Evolutionary conservation across 2,113 vertebrate species (phyloP).

Genomic region (Charadrius vociferus): DNA sequence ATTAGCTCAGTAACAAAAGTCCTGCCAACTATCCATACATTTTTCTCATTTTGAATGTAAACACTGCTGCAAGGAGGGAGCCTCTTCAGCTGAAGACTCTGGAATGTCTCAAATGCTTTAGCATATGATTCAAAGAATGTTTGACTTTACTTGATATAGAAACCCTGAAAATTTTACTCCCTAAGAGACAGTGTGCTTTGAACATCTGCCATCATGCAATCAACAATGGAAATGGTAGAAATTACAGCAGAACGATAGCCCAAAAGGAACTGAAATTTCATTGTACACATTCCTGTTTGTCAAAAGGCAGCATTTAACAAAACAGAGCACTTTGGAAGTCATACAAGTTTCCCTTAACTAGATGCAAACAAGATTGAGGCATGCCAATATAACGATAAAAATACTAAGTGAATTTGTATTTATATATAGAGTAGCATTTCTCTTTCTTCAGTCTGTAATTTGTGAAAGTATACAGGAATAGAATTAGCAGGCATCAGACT

Average conservation of each 20-base stretch:
- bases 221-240: background rate
- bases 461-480: background rate
- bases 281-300: background rate
- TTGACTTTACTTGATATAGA: background rate
- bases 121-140: background rate
- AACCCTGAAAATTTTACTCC: background rate
- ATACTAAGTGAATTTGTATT: background rate
- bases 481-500: background rate
- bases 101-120: slow-evolving; percentile 38
- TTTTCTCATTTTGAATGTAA: background rate
- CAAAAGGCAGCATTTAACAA: background rate
- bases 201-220: background rate
- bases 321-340: background rate
- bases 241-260: background rate
- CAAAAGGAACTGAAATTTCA: background rate
- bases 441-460: background rate
- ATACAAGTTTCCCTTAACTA: background rate
- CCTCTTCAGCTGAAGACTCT: background rate
- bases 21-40: background rate
- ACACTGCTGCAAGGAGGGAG: background rate
- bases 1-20: background rate
- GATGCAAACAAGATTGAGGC: background rate
- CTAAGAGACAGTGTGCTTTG: background rate
- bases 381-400: background rate
- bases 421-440: background rate